Base-by-base conservation (phyloP, 2,888 invertebrate species). In the Hipparchia sbordonii region DNA sequence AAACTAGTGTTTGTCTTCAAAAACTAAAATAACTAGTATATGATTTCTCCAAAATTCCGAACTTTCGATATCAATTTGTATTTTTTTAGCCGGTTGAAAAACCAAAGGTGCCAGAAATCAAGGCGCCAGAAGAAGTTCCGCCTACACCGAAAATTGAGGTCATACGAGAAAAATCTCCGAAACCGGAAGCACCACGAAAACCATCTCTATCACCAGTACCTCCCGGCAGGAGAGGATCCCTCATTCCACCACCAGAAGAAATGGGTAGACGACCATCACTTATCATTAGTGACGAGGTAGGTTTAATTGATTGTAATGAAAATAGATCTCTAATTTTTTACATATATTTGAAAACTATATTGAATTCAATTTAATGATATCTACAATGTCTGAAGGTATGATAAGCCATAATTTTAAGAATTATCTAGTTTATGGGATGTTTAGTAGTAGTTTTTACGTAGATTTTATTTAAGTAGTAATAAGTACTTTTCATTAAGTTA, bases 201-300 rank as follows among this genome's bases (percentile, higher is more conserved):
- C 95, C 96, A 39, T 98, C 98, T 0, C 88, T 97, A 78, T 96
- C 95, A 60, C 97, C 97, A 60, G 89, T 85, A 57, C 93, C 93
- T 52, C 87, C 87, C 0, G 88, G 84, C 62, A 88, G 94, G 82
- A 95, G 98, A 81, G 98, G 98, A 74, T 98, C 98, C 68, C 95
- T 98, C 74, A 96, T 98, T 85, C 98, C 98, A 82, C 97, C 97
- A 7, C 98, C 97, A 78, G 98, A 98, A 88, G 97, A 96, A 89
- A 96, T 96, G 91, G 97, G 96, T 84, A 95, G 98, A 83, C 95
- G 98, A 82, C 97, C 98, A 80, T 98, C 98, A 82, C 95, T 98
- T 81, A 97, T 98, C 85, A 98, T 98, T 87, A 97, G 98, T 87
- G 98, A 98, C 91, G 98, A 98, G 97, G 98, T 98, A 96, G 91